Percentiles rank a stretch among this genome's conserved stretches.
These are phyloP conservation scores for Blastobasis lacticolella DNA, from an alignment of 2,888 invertebrate genomes.

Conservation along the genomic window DNA sequence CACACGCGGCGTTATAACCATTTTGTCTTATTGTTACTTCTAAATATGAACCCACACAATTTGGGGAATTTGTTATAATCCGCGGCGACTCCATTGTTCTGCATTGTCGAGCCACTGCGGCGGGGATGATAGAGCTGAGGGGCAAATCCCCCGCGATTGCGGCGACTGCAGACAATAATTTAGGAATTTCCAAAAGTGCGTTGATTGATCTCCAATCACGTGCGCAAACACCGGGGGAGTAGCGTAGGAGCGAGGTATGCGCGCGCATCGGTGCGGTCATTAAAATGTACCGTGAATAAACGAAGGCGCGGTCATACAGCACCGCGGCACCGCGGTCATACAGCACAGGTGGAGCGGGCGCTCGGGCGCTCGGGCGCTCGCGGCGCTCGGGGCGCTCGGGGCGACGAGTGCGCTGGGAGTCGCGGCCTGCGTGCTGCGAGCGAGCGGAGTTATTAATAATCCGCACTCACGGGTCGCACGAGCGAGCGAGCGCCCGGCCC, in stretches of 20 bases:
- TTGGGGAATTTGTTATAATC: constrained; percentile 71
- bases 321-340: constrained; percentile 33
- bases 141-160: constrained; percentile 22
- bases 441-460: constrained; percentile 69
- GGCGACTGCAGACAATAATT: constrained; percentile 44
- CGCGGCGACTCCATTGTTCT: constrained; percentile 59
- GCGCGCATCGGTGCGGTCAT: constrained; percentile 37
- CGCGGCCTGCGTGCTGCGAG: constrained; percentile 32
- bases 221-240: constrained; percentile 24
- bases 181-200: constrained; percentile 21
- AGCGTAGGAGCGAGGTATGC: constrained; percentile 16
- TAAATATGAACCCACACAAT: constrained; percentile 71
- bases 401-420: constrained; percentile 16
- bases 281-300: constrained; percentile 50
- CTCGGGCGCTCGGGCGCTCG: constrained; percentile 51
- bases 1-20: constrained; percentile 70
- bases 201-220: constrained; percentile 38
- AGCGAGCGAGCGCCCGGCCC: constrained; percentile 37
- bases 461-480: constrained; percentile 67
- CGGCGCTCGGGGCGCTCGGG: constrained; percentile 43
- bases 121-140: constrained; percentile 40
- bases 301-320: constrained; percentile 43
- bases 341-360: constrained; percentile 55
- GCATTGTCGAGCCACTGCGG: constrained; percentile 36
- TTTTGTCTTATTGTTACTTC: constrained; percentile 66